These are phyloP conservation scores for Gymnocypris eckloni DNA, from an alignment of 2,797 vertebrate genomes.

Conservation along the genomic window DNA sequence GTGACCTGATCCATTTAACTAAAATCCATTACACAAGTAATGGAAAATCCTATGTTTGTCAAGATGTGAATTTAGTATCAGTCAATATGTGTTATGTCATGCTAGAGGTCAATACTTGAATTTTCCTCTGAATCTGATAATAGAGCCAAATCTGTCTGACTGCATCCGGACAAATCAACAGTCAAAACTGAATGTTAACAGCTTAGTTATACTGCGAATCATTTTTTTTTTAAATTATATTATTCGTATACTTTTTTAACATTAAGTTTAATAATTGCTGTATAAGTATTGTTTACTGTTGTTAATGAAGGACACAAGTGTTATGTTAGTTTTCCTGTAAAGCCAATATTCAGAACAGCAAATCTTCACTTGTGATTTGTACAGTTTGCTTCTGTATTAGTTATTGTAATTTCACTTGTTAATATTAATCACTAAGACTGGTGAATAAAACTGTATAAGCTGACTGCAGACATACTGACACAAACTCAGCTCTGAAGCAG, in stretches of 20 bases:
- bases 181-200: not conserved
- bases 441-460: not conserved
- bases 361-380: not conserved
- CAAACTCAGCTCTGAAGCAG: conserved; percentile 25
- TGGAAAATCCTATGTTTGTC: conserved; percentile 5
- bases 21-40: conserved; percentile 33
- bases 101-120: not conserved
- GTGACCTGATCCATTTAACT: conserved; percentile 17
- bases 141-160: not conserved
- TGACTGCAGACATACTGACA: conserved; percentile 21
- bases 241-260: conserved; percentile 1
- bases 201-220: not conserved
- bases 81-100: not conserved
- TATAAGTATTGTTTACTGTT: not conserved
- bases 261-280: not conserved
- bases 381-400: not conserved
- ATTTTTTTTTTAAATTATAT: not conserved
- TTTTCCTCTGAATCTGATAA: not conserved
- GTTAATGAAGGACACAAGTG: not conserved
- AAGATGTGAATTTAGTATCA: not conserved
- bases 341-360: not conserved
- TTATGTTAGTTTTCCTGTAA: not conserved
- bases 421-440: not conserved
- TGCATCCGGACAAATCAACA: not conserved
- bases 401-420: not conserved